Percentiles rank a stretch among this genome's conserved stretches.
These are phyloP conservation scores for Sebastes oblongus DNA, from an alignment of 2,797 vertebrate genomes.

Conservation along the genomic window DNA sequence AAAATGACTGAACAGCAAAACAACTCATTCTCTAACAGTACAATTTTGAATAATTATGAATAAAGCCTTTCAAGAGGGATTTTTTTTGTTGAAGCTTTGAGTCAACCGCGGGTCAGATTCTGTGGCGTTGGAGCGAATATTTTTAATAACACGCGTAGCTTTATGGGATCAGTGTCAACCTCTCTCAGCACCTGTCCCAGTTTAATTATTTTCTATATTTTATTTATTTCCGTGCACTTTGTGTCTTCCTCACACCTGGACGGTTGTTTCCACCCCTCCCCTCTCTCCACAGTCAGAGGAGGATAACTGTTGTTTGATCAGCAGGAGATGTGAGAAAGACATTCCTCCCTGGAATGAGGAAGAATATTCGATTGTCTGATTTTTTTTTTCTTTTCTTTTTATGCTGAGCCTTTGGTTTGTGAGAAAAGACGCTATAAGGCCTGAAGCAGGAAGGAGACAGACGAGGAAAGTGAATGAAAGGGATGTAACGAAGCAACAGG, in stretches of 20 bases:
- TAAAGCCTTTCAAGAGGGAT: not conserved
- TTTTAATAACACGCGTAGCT: constrained; percentile 12
- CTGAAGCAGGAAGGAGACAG: constrained; percentile 26
- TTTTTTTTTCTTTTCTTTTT: constrained; percentile 30
- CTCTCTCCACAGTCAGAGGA: constrained; percentile 5
- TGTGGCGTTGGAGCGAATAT: not conserved
- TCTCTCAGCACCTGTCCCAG: constrained; percentile 4
- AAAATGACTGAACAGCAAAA: not conserved
- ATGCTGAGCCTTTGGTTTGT: constrained; percentile 32
- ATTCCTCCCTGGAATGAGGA: constrained; percentile 62
- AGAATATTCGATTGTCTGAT: constrained; percentile 47
- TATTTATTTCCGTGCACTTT: constrained; percentile 8
- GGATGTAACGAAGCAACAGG: constrained; percentile 39
- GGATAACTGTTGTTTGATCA: constrained; percentile 61
- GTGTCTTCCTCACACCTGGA: constrained; percentile 34
- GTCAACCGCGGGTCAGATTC: not conserved
- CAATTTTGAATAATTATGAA: not conserved
- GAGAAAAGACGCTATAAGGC: constrained; percentile 24
- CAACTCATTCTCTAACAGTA: not conserved
- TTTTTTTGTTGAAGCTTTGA: not conserved
- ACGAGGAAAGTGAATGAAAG: constrained; percentile 23
- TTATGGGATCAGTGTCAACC: not conserved
- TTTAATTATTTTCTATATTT: not conserved
- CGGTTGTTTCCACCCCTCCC: not conserved
- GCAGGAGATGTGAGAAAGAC: constrained; percentile 57